Evolutionary conservation across 2,797 vertebrate genomes (phyloP), one percentile per base, ranked within the genome.

Genomic region (Sardinella longiceps): DNA sequence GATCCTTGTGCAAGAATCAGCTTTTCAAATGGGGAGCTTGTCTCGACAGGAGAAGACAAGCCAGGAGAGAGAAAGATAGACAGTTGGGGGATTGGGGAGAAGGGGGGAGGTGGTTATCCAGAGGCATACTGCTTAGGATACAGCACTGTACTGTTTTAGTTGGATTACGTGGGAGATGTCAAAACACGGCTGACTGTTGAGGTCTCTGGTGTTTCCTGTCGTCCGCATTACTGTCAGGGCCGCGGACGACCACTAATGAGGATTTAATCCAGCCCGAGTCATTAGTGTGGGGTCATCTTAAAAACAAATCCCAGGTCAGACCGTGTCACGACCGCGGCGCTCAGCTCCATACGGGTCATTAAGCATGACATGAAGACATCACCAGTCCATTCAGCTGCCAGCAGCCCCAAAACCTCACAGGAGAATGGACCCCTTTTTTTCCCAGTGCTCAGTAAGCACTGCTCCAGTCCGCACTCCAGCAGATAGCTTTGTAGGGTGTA

Each of bases 201-300:
- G 92, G 92, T 92, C 84, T 28, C 83, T 87, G 91, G 93, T 93
- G 94, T 93, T 92, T 82, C 90, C 95, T 94, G 93, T 93, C 94
- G 90, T 91, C 90, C 89, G 91, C 92, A 88, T 94, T 91, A 92
- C 90, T 91, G 94, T 92, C 92, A 91, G 90, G 90, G 88, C 94
- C 95, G 91, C 90, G 93, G 89, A 94, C 94, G 94, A 96, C 91
- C 92, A 92, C 94, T 96, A 95, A 94, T 92, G 92, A 91, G 93
- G 91, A 92, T 91, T 86, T 92, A 93, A 95, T 92, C 93, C 91
- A 87, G 89, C 81, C 81, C 7, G 87, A 88, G 88, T 93, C 90
- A 91, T 93, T 95, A 94, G 91, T 82, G 84, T 80, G 37, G 87
- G 93, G 92, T 94, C 92, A 92, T 90, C 58, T 66, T 88, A 85